These are phyloP conservation scores for Oreochromis mossambicus DNA, from an alignment of 2,797 vertebrate genomes.

Conservation along the genomic window DNA sequence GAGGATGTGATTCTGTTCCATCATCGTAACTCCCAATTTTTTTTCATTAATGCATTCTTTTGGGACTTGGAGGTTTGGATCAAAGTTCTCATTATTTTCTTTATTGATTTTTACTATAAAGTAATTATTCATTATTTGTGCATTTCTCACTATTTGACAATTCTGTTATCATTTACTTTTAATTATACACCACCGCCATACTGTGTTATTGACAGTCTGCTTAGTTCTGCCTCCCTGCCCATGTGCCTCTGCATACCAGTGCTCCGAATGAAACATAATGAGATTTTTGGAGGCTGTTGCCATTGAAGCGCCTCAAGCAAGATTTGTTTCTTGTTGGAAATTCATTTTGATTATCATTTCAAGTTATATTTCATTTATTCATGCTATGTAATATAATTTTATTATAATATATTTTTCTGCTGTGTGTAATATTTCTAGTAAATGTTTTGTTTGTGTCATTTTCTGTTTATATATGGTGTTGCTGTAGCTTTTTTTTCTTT, in stretches of 20 bases:
- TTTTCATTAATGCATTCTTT: not conserved
- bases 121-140: slow-evolving; percentile 30
- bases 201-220: slow-evolving; percentile 20
- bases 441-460: not conserved
- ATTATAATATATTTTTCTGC: not conserved
- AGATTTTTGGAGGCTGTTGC: slow-evolving; percentile 11
- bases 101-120: slow-evolving; percentile 20
- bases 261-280: slow-evolving; percentile 14
- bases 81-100: slow-evolving; percentile 16
- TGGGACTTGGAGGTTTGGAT: not conserved
- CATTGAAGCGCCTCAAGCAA: slow-evolving; percentile 6
- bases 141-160: slow-evolving; percentile 16
- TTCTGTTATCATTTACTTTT: slow-evolving; percentile 21
- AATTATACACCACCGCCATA: not conserved
- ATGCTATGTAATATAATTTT: not conserved
- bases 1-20: not conserved
- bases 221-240: slow-evolving; percentile 21
- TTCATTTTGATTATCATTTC: slow-evolving; percentile 17
- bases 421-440: not conserved
- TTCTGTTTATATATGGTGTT: not conserved
- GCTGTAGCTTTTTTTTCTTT: not conserved
- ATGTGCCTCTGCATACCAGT: not conserved
- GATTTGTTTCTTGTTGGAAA: not conserved
- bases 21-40: not conserved
- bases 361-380: not conserved